These are phyloP conservation scores for Lemur catta DNA, from an alignment of 2,797 vertebrate genomes.

Conservation along the genomic window DNA sequence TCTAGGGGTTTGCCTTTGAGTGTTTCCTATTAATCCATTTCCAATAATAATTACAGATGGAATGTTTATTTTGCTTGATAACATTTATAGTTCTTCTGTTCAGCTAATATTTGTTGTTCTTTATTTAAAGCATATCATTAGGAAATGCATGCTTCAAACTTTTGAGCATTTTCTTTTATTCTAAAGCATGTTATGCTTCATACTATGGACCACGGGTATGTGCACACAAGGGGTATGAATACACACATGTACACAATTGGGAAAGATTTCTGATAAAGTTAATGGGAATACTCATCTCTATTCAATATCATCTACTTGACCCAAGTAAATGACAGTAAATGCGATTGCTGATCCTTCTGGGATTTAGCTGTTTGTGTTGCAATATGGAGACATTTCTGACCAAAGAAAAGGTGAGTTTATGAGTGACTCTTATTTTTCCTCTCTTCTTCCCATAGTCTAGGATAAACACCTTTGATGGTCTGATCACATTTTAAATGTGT, in stretches of 20 bases:
- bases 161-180: slow-evolving; percentile 48
- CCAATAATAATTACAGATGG: slow-evolving; percentile 80
- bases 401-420: background rate
- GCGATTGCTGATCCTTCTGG: background rate
- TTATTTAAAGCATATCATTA: slow-evolving; percentile 77
- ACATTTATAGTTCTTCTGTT: slow-evolving; percentile 80
- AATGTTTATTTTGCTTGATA: slow-evolving; percentile 82
- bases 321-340: background rate
- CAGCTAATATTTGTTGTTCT: slow-evolving; percentile 80
- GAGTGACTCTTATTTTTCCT: background rate
- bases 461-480: background rate
- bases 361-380: background rate
- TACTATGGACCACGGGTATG: background rate
- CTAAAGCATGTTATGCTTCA: slow-evolving; percentile 66
- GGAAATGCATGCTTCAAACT: slow-evolving; percentile 76
- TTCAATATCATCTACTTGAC: background rate
- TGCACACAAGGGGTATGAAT: too few relatives aligned
- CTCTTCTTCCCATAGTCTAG: background rate
- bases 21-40: slow-evolving; percentile 79
- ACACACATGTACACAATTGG: too few relatives aligned
- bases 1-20: slow-evolving; percentile 69
- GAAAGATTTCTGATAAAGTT: background rate
- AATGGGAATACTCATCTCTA: background rate
- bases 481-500: background rate
- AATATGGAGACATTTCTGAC: too few relatives aligned